Evolutionary conservation across 2,888 invertebrate species (phyloP), one percentile per base, ranked within the genome.

Genomic region (Drosophila multiciliata): DNA sequence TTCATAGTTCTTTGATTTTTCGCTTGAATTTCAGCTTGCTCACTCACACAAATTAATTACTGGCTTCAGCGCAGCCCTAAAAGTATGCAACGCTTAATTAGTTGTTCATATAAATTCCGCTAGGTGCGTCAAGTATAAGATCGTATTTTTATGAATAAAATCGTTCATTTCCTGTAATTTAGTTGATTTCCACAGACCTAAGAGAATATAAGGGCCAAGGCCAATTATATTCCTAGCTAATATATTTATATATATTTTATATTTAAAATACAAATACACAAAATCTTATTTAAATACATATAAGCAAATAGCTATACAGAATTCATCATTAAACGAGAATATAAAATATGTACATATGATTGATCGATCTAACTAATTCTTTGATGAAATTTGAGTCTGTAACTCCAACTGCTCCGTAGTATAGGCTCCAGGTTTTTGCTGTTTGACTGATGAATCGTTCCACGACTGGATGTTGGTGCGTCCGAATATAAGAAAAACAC

Each of bases 401-500:
- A 87, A 85, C 66, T 92, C 91, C 32, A 89, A 71, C 29, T 84
- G 83, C 1, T 68, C 29, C 0, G 78, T 78, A 2, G 90, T 23
- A 85, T 52, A 84, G 83, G n/a, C 83, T 89, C 0, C 72, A 61
- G 20, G 8, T 1, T 23, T 15, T 4, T 15, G 15, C 3, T 66
- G 78, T 61, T 77, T 82, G 4, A 77, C 63, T 36, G 75, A 73
- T 20, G 94, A 94, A 65, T 94, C 94, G 81, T 96, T 96, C 97
- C 97, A 97, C 2, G 93, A 87, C 86, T 97, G 97, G 6, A 94
- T 93, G 67, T 95, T 94, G 2, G 95, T 95, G 45, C 95, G 95
- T 3, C 95, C 95, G 90, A 96, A 96, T 3, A 96, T 89, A 3
- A 96, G 83, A 90, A 96, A 97, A 78, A 96, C 93, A 32, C 95